These are phyloP conservation scores for Drosophila infuscata DNA, from an alignment of 2,888 invertebrate species.

Conservation along the genomic window DNA sequence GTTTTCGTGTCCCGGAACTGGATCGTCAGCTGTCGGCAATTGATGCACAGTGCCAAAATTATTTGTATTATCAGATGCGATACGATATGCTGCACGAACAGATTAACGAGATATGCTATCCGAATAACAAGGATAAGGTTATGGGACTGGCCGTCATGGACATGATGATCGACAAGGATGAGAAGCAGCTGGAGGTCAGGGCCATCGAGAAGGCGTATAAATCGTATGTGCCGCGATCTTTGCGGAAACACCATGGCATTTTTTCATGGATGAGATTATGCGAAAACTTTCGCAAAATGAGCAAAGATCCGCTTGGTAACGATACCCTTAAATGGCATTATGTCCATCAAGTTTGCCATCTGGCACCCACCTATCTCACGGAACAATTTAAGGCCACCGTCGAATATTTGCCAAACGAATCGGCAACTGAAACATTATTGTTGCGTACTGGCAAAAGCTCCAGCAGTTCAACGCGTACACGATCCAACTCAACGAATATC, in stretches of 20 bases:
- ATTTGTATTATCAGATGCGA: conserved; percentile 94
- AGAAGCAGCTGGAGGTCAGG: conserved; percentile 89
- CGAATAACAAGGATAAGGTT: conserved; percentile 91
- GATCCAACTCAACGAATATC: conserved; percentile 82
- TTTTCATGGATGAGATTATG: conserved; percentile 92
- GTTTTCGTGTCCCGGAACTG: conserved; percentile 89
- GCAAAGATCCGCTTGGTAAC: conserved; percentile 87
- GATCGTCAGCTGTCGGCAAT: conserved; percentile 83
- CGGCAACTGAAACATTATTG: conserved; percentile 86
- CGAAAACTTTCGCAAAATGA: conserved; percentile 87
- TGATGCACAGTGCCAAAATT: conserved; percentile 92
- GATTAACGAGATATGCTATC: conserved; percentile 92
- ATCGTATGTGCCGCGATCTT: conserved; percentile 92
- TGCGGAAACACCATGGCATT: conserved; percentile 90
- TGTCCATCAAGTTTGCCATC: conserved; percentile 91
- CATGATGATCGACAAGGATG: conserved; percentile 94
- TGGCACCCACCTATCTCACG: conserved; percentile 92
- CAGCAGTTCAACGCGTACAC: conserved; percentile 32
- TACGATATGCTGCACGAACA: conserved; percentile 92
- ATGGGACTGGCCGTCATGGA: conserved; percentile 94
- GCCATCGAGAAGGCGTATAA: conserved; percentile 92
- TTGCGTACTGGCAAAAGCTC: conserved; percentile 14
- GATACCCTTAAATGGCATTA: conserved; percentile 91
- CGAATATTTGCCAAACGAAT: conserved; percentile 86
- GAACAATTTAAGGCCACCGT: conserved; percentile 87